Percentiles rank a stretch among this genome's conserved stretches.
Conservation (phyloP, 1,140 invertebrate species). For the Psix sp. region DNA sequence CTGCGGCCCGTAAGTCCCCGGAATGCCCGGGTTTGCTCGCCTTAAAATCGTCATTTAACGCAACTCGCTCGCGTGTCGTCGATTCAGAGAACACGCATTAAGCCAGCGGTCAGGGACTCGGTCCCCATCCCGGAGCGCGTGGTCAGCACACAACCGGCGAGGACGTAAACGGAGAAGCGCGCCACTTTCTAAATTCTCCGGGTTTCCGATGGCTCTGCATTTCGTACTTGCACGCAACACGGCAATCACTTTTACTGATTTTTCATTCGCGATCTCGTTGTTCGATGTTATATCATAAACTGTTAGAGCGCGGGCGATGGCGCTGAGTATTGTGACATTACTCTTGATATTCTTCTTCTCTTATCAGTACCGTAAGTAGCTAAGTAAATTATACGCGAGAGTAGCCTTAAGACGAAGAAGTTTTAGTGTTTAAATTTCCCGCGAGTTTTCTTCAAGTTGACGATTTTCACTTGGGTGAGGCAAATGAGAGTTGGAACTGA, state of each 20-base stretch:
- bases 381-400: not conserved
- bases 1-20: constrained; percentile 10
- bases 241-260: constrained; percentile 68
- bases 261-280: constrained; percentile 61
- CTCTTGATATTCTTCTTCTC: constrained; percentile 58
- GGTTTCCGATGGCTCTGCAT: constrained; percentile 65
- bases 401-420: not conserved
- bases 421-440: no score
- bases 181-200: constrained; percentile 73
- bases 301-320: constrained; percentile 72
- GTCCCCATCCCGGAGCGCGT: constrained; percentile 32
- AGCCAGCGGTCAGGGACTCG: constrained; percentile 46
- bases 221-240: constrained; percentile 60
- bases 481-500: no score
- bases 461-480: no score
- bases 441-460: no score
- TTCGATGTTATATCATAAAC: constrained; percentile 74
- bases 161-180: constrained; percentile 60
- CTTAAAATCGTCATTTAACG: constrained; percentile 44
- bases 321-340: constrained; percentile 64
- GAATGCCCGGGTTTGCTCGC: constrained; percentile 12
- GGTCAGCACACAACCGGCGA: constrained; percentile 35
- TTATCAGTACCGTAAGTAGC: constrained; percentile 66
- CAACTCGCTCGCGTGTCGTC: constrained; percentile 29
- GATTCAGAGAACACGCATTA: constrained; percentile 35